Evolutionary conservation across 1,140 invertebrate genomes (phyloP).

Genomic region (Drosophila kanapiae): DNA sequence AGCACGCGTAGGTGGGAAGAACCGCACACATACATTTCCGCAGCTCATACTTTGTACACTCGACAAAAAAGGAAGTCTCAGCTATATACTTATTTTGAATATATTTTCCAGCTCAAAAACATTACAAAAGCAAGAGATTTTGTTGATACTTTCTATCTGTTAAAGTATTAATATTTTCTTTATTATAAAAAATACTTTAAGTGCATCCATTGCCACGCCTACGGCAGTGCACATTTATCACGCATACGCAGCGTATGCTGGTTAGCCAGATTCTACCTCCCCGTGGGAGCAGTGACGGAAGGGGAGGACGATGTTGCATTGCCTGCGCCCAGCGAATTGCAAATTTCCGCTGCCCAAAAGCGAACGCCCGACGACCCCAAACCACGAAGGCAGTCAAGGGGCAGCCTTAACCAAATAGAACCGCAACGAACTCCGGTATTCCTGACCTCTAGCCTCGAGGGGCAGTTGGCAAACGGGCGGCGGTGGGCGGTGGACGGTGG

Average conservation of each 20-base stretch:
- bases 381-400: constrained; percentile 48
- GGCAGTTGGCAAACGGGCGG: constrained; percentile 1
- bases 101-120: background rate
- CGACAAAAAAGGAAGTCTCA: background rate
- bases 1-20: constrained; percentile 49
- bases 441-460: constrained; percentile 29
- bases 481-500: constrained; percentile 1
- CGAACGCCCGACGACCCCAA: constrained; percentile 22
- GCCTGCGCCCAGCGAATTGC: constrained; percentile 59
- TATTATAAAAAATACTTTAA: background rate
- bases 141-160: background rate
- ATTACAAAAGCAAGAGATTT: background rate
- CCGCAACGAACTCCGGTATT: constrained; percentile 44
- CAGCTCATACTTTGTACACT: constrained; percentile 12
- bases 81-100: background rate
- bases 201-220: constrained; percentile 35
- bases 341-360: constrained; percentile 73
- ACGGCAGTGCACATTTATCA: constrained; percentile 70
- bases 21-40: constrained; percentile 60
- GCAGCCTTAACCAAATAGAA: constrained; percentile 52
- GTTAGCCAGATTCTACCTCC: constrained; percentile 35
- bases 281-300: background rate
- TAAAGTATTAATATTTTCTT: background rate
- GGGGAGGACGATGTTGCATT: constrained; percentile 16
- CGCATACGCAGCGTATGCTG: constrained; percentile 74